Base-by-base conservation (phyloP, 2,797 vertebrate species). In the Hippoglossus hippoglossus region DNA sequence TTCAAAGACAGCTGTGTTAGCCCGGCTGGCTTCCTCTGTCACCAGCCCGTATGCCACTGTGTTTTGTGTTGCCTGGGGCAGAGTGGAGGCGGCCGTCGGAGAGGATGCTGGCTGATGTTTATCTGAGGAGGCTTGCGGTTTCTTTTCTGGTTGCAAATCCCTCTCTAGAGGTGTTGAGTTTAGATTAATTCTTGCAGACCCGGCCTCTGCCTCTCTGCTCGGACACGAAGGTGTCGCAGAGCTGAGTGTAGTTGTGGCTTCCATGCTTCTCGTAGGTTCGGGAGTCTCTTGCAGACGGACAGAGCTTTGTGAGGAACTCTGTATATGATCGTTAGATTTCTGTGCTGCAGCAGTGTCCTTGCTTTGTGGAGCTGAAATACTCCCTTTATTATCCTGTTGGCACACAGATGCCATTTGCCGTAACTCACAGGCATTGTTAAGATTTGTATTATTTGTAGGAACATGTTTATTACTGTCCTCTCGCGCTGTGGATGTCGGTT, bases 391-490 rank as follows among this genome's bases (percentile, higher is more conserved):
- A 24, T 84, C 83, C 3, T 67, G 73, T 52, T 75, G 76, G 12
- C 68, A 52, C 60, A 79, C 79, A 50, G 84, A 41, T n/a, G 69
- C 62, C 12, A 68, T 59, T 16, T 73, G 73, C 75, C 22, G 64
- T 47, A 77, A 67, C 34, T 90, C 79, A 67, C 53, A 66, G 41
- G 60, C 6, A 0, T 53, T 80, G 31, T 81, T 88, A 8, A 72
- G 65, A 69, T 76, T 92, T 83, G 77, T 87, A 77, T 79, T 86
- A 46, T 64, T 77, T 19, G 52, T 36, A 53, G 79, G 66, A 41
- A 71, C 53, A 2, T 70, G 36, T 77, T 81, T 88, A 50, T 77
- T 47, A 21, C 58, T 73, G 63, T 69, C 71, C 49, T 81, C 83
- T 54, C 0, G 50, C 18, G 46, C 56, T 36, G 71, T 49, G 41